Evolutionary conservation across 2,797 vertebrate species (phyloP).

Genomic region (Smutsia gigantea): DNA sequence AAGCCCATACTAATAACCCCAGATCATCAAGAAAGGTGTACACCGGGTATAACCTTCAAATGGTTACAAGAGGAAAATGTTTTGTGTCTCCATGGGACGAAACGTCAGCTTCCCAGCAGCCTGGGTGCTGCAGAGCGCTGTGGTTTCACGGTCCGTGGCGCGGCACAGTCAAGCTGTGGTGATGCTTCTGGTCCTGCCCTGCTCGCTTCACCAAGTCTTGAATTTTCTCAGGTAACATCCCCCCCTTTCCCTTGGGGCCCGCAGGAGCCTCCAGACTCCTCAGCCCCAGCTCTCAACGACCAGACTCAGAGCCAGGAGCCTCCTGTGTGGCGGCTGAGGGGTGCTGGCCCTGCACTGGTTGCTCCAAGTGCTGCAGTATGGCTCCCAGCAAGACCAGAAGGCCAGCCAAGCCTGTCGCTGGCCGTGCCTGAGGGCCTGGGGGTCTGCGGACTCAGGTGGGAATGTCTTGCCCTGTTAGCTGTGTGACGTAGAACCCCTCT

Average conservation of each 20-base stretch:
- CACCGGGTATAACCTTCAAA: background rate
- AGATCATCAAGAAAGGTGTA: background rate
- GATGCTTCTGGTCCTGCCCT: slow-evolving; percentile 39
- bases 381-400: background rate
- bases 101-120: slow-evolving; percentile 65
- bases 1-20: background rate
- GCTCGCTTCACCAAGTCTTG: slow-evolving; percentile 37
- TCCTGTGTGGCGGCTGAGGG: background rate
- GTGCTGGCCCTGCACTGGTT: background rate
- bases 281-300: background rate
- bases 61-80: slow-evolving; percentile 39
- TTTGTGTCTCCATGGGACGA: background rate
- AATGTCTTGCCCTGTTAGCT: background rate
- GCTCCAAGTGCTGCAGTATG: background rate
- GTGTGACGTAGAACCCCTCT: background rate
- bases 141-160: slow-evolving; percentile 65
- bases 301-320: background rate
- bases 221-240: slow-evolving; percentile 37
- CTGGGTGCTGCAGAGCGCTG: slow-evolving; percentile 7
- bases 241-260: background rate
- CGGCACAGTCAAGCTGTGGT: slow-evolving; percentile 17
- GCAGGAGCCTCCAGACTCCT: background rate
- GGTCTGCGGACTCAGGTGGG: background rate
- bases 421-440: accelerated
- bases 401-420: background rate